Evolutionary conservation across 2,888 invertebrate species (phyloP).

Genomic region (Diarsia rubi): DNA sequence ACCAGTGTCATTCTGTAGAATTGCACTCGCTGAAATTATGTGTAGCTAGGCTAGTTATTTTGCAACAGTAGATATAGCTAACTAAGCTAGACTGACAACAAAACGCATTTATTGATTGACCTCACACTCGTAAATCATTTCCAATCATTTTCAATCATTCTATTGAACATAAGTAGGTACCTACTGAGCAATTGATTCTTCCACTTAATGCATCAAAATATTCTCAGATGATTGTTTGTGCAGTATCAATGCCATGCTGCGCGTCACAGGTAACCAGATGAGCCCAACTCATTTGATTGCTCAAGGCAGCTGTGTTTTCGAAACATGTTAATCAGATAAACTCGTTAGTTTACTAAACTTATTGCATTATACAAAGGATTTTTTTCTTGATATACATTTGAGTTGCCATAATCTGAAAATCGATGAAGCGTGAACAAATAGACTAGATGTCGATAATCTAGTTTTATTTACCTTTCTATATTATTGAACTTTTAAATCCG

Average conservation of each 20-base stretch:
- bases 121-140: not conserved
- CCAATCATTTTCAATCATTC: slow-evolving; percentile 10
- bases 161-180: not conserved
- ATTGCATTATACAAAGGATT: not conserved
- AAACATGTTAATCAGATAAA: slow-evolving; percentile 42
- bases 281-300: slow-evolving; percentile 33
- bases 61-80: not conserved
- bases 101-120: not conserved
- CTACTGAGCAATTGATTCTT: not conserved
- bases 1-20: too few species aligned
- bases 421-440: not conserved
- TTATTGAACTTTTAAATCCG: slow-evolving; percentile 27
- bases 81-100: not conserved
- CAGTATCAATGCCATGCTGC: slow-evolving; percentile 5
- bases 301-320: slow-evolving; percentile 28
- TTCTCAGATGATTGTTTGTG: slow-evolving; percentile 11
- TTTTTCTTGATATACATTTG: not conserved
- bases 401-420: slow-evolving; percentile 3
- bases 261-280: slow-evolving; percentile 6
- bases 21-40: not conserved
- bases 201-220: not conserved
- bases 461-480: not conserved
- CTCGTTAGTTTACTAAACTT: slow-evolving; percentile 10
- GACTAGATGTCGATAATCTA: not conserved
- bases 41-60: not conserved